Evolutionary conservation across 2,888 invertebrate genomes (phyloP), one percentile per base, ranked within the genome.

Genomic region (Papilio gigon): DNA sequence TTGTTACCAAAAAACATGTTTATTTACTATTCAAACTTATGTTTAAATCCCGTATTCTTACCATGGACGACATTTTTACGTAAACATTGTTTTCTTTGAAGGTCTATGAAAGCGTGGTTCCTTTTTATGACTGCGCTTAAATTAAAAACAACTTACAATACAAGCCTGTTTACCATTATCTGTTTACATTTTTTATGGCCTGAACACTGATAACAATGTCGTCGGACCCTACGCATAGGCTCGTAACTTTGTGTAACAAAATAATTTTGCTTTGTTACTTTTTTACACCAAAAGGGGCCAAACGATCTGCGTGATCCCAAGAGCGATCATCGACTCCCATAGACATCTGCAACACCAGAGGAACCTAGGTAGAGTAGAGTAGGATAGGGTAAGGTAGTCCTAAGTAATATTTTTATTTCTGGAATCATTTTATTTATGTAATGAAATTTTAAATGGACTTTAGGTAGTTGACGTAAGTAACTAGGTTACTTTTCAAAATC

Each of bases 41-140:
- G n/a, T 47, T 17, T 37, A 20, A 20, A 42, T 17, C n/a, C 25
- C 30, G 12, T 65, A 56, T 56, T 65, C 4, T 37, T 27, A 47
- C 27, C 50, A 37, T 60, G 27, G 17, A 65, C 56, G 56, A 64
- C 17, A 53, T 64, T 64, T 14, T 27, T 56, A 56, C 56, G 22
- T 47, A 66, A 60, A 66, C 58, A 47, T 22, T 42, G 65, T 65
- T n/a, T n/a, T 33, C 30, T 44, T 65, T 65, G 44, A 20, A 65
- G 65, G 20, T 20, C 12, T 37, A 33, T 33, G 30, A 58, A 58
- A 58, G 42, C 58, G 20, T 65, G 9, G 65, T 58, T 65, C 20
- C 14, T 56, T 65, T 65, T 58, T 65, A 65, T 65, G 56, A 53
- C 35, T 53, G n/a, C 22, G 30, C 30, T 25, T 58, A 42, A 40